A percentile compares a stretch with the other conserved stretches of the same genome.
Evolutionary conservation across 2,797 vertebrate genomes (phyloP).

Genomic region (Paguma larvata): DNA sequence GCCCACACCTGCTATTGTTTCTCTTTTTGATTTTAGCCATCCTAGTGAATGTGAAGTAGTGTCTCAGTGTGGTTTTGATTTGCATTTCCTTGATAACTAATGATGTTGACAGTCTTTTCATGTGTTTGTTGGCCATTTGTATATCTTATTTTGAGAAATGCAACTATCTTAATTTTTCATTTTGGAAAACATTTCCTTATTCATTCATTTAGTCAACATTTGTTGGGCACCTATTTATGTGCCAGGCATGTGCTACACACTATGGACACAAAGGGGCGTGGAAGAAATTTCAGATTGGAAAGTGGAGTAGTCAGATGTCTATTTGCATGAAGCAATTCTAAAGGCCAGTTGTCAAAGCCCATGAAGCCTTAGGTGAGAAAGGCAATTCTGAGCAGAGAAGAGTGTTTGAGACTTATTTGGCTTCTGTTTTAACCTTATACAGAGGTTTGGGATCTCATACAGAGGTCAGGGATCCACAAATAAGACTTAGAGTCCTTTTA

Average conservation of each 20-base stretch:
- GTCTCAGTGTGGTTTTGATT: neutral
- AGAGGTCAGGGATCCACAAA: neutral
- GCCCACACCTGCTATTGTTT: neutral
- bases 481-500: neutral
- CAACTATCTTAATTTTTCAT: neutral
- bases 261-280: neutral
- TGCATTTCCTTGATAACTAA: neutral
- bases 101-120: neutral
- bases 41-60: neutral
- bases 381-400: neutral
- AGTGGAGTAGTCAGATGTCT: neutral
- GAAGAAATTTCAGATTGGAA: constrained; percentile 6
- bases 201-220: neutral
- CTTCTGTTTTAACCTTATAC: neutral
- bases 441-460: neutral
- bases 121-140: neutral
- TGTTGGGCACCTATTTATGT: neutral
- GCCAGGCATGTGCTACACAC: neutral
- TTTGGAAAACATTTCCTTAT: neutral
- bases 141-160: neutral
- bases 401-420: neutral
- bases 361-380: neutral
- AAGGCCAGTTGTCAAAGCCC: neutral
- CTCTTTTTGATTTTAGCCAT: neutral
- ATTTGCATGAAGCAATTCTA: neutral